Base-by-base conservation (phyloP, 2,113 vertebrate species). In the Myiopsitta monachus region DNA sequence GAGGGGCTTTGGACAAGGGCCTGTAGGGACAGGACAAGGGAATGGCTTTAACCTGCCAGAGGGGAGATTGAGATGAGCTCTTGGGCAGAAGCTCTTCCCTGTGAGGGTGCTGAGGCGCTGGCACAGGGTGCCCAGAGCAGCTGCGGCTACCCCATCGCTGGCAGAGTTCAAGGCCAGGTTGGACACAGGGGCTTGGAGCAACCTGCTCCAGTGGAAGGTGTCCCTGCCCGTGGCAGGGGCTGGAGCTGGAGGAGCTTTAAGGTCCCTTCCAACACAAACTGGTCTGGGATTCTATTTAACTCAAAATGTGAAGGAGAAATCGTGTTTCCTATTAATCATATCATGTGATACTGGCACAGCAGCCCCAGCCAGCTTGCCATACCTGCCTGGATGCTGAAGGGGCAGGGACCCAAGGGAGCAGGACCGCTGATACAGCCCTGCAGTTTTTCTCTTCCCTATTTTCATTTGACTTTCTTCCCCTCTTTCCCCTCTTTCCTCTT, bases 291-390 rank as follows among this genome's bases (percentile, higher is more conserved):
- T 59, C 57, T 70, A 18, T 80, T 76, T 30, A 36, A 61, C 31
- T 62, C 61, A 30, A 46, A 63, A 33, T 4, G 5, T 31, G 17
- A 18, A 23, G 27, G 57, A 5, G 9, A 83, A 86, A n/a, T 1
- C 11, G 0, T 1, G 4, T 46, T 86, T 69, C 46, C 69, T 22
- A 5, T 19, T 6, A 44, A 52, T 15, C 14, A n/a, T 2, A 9
- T 6, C 28, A 24, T 2, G 2, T 0, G 2, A 39, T 11, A 2
- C 1, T 5, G 4, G 46, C 7, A 1, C 23, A 18, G 72, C 81
- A 72, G 41, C 36, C 44, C 36, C 49, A 41, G 33, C 30, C 18
- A 2, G 21, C 52, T 46, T 78, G 61, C 27, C 2, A 5, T 73
- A 39, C 36, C 54, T 77, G 73, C 43, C 81, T 7, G 4, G 36